Conservation (phyloP, 2,888 invertebrate species). For the Ichneumoninae sp. region DNA sequence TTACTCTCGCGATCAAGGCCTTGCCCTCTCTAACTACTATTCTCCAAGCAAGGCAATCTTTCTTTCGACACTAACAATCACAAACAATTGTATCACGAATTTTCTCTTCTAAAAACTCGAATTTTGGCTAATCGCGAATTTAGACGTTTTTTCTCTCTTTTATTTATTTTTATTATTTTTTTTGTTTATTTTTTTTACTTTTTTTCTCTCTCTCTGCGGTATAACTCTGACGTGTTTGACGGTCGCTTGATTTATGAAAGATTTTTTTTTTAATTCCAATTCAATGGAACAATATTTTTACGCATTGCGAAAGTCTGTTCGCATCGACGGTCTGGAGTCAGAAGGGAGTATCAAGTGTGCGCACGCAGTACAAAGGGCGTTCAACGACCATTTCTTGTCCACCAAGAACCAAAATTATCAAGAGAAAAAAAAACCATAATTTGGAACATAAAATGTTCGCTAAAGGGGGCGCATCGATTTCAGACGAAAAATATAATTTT, state of each 20-base stretch:
- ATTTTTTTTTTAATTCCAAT: background rate
- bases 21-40: conserved; percentile 47
- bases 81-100: conserved; percentile 27
- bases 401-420: background rate
- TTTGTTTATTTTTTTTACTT: background rate
- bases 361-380: background rate
- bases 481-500: no score
- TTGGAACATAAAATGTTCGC: no score
- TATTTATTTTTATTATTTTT: background rate
- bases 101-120: conserved; percentile 28
- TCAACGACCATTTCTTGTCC: background rate
- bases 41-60: conserved; percentile 44
- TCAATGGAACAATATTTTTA: background rate
- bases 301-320: no score
- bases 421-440: background rate
- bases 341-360: background rate
- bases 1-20: conserved; percentile 42
- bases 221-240: background rate
- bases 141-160: conserved; percentile 12
- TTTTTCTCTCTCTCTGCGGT: background rate
- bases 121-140: conserved; percentile 25
- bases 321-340: no score
- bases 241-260: background rate
- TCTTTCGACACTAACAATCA: conserved; percentile 15
- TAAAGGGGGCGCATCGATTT: no score